A percentile compares a stretch with the other conserved stretches of the same genome.
Conservation (phyloP, 2,113 vertebrate genomes). For the Cettia cetti region DNA sequence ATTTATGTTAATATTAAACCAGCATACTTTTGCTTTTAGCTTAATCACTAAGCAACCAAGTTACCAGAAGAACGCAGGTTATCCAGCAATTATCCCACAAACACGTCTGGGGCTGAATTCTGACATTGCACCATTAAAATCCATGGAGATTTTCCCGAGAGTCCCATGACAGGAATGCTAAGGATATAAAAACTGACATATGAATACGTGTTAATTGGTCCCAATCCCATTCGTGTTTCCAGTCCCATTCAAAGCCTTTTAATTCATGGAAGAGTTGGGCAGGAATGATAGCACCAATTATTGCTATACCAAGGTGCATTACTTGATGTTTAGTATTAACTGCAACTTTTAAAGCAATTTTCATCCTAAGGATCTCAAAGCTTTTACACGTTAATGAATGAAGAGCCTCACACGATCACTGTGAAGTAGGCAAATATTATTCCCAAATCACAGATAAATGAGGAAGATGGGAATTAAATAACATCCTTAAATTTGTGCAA, state of each 20-base stretch:
- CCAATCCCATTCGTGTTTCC: not conserved
- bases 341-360: constrained; percentile 44
- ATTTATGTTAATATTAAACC: constrained; percentile 10
- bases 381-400: constrained; percentile 38
- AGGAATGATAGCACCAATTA: constrained; percentile 35
- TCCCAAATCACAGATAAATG: not conserved
- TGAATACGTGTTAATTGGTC: constrained; percentile 25
- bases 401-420: not conserved
- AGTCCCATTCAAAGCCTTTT: constrained; percentile 43
- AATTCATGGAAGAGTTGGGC: constrained; percentile 35
- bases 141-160: constrained; percentile 4
- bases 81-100: not conserved
- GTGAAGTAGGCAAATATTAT: constrained; percentile 34
- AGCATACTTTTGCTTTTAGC: not conserved
- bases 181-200: constrained; percentile 17
- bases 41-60: constrained; percentile 45
- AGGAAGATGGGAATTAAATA: constrained; percentile 11
- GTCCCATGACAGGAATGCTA: not conserved
- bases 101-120: not conserved
- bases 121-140: not conserved
- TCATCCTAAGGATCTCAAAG: constrained; percentile 25
- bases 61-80: constrained; percentile 1
- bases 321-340: constrained; percentile 58
- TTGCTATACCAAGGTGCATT: constrained; percentile 46
- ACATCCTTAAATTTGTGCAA: not conserved